phyloP scores from a whole-genome alignment of 1,140 invertebrate species.

The Neodiprion virginianus region DNA sequence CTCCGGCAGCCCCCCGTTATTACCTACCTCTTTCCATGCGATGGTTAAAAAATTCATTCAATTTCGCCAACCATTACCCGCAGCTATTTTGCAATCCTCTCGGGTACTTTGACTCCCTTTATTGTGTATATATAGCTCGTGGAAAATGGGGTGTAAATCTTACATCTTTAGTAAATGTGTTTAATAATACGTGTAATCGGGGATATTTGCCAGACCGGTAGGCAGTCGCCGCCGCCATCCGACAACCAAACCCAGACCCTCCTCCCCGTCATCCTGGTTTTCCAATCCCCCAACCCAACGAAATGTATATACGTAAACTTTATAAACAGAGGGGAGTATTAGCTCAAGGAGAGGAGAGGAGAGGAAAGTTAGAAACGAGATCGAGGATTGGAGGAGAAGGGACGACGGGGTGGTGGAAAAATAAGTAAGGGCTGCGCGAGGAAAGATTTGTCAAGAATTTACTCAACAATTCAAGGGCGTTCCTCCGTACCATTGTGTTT shows the following conservation, averaged over 20 bases:
- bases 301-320: neutral
- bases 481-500: neutral
- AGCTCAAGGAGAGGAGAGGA: neutral
- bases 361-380: neutral
- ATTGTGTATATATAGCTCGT: neutral
- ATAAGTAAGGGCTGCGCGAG: neutral
- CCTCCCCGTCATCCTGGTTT: neutral
- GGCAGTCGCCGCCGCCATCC: neutral
- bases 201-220: neutral
- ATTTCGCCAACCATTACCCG: slow-evolving; percentile 12
- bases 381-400: neutral
- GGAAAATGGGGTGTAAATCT: slow-evolving; percentile 15
- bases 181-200: slow-evolving; percentile 17
- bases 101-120: slow-evolving; percentile 1
- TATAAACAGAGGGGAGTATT: slow-evolving; percentile 10
- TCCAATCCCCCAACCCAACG: neutral
- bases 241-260: neutral
- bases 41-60: slow-evolving; percentile 13
- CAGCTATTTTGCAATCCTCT: slow-evolving; percentile 9
- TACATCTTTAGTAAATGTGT: slow-evolving; percentile 11
- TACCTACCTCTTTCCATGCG: neutral
- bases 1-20: neutral
- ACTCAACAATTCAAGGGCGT: neutral
- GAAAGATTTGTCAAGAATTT: too few species aligned
- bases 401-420: neutral